These are phyloP conservation scores for Cynopterus sphinx DNA, from an alignment of 2,797 vertebrate genomes.

Conservation along the genomic window DNA sequence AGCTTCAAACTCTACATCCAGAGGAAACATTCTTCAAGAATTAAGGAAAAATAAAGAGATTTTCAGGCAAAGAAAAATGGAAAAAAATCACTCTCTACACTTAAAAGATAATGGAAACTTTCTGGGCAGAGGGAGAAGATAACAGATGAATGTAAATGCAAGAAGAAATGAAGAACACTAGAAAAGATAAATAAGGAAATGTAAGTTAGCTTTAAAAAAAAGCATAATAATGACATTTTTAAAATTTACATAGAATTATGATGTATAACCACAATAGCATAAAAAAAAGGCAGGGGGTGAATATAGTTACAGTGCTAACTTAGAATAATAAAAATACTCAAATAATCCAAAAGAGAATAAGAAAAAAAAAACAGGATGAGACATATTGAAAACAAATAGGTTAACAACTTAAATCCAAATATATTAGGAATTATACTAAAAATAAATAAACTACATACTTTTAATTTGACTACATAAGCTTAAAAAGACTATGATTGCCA, in stretches of 20 bases:
- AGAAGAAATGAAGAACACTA: neutral
- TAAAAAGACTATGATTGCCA: neutral
- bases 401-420: neutral
- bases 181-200: neutral
- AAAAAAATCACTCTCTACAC: neutral
- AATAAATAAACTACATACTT: neutral
- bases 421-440: neutral
- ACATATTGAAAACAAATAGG: neutral
- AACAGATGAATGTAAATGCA: neutral
- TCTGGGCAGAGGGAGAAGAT: neutral
- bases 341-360: neutral
- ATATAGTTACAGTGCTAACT: neutral
- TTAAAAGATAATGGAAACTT: neutral
- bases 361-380: neutral
- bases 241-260: neutral
- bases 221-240: neutral
- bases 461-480: neutral
- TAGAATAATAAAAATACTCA: neutral
- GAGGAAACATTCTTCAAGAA: neutral
- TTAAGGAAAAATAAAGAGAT: neutral
- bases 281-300: neutral
- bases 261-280: neutral
- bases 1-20: neutral
- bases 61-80: neutral
- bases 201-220: neutral